phyloP scores from a whole-genome alignment of 2,113 vertebrate species.

The Zapornia atra region DNA sequence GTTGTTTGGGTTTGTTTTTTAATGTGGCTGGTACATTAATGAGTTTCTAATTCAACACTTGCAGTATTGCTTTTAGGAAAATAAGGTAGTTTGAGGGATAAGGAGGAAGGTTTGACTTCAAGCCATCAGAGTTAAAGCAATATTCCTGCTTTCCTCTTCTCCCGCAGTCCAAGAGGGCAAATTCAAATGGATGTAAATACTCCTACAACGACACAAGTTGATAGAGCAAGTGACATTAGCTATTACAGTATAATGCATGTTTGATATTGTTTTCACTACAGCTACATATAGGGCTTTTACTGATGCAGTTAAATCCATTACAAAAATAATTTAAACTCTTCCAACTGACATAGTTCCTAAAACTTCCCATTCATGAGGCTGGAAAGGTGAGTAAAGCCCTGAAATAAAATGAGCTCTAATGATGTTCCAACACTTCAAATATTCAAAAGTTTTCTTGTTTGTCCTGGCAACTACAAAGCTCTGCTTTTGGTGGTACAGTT shows the following conservation, averaged over 20 bases:
- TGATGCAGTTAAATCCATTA: neutral
- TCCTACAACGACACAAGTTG: neutral
- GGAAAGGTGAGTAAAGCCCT: neutral
- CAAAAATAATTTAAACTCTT: neutral
- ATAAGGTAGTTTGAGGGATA: neutral
- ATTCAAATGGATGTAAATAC: neutral
- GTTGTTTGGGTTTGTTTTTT: neutral
- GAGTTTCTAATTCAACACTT: neutral
- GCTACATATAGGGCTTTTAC: neutral
- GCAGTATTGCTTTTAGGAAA: neutral
- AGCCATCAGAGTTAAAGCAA: neutral
- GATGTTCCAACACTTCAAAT: neutral
- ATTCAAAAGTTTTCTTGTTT: neutral
- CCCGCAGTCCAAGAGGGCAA: neutral
- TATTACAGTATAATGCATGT: neutral
- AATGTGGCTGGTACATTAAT: neutral
- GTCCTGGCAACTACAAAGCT: neutral
- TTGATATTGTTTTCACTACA: neutral
- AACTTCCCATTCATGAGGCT: neutral
- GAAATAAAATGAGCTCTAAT: neutral
- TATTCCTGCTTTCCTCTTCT: neutral
- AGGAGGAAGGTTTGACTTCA: neutral
- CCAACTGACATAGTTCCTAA: neutral
- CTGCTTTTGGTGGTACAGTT: neutral
- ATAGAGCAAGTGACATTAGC: neutral